Conservation (phyloP, 2,888 invertebrate genomes). For the Zele albiditarsus region DNA sequence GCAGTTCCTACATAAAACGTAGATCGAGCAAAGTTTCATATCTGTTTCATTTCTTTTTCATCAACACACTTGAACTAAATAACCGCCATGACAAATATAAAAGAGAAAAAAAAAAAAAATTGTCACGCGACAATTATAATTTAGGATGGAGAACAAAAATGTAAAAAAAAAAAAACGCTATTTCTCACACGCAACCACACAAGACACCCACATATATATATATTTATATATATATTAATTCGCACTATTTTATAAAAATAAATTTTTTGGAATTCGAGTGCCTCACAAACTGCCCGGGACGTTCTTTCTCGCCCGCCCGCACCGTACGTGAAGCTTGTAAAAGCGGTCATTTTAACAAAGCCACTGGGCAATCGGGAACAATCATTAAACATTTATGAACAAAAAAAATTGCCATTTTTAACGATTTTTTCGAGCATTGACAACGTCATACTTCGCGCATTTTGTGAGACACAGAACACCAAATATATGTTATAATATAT, state of each 20-base stretch:
- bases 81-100: conserved; percentile 18
- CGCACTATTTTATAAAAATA: conserved; percentile 45
- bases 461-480: not conserved
- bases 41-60: not conserved
- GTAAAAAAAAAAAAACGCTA: not conserved
- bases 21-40: conserved; percentile 59
- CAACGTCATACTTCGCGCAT: conserved; percentile 24
- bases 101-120: conserved; percentile 16
- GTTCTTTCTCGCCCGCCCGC: conserved; percentile 60
- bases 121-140: conserved; percentile 1
- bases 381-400: conserved; percentile 49
- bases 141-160: not conserved
- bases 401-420: conserved; percentile 41
- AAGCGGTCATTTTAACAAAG: conserved; percentile 69
- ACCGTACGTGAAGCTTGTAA: conserved; percentile 64
- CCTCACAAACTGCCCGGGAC: conserved; percentile 7
- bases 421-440: conserved; percentile 63
- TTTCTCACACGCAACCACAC: conserved; percentile 11
- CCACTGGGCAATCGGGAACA: conserved; percentile 66
- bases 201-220: conserved; percentile 15
- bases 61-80: not conserved
- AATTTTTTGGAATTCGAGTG: conserved; percentile 5
- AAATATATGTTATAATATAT: not conserved
- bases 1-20: conserved; percentile 62
- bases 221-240: conserved; percentile 28